Conservation (phyloP, 37 sponge, comb jelly and placozoan genomes). For the Haliclona indistincta region DNA sequence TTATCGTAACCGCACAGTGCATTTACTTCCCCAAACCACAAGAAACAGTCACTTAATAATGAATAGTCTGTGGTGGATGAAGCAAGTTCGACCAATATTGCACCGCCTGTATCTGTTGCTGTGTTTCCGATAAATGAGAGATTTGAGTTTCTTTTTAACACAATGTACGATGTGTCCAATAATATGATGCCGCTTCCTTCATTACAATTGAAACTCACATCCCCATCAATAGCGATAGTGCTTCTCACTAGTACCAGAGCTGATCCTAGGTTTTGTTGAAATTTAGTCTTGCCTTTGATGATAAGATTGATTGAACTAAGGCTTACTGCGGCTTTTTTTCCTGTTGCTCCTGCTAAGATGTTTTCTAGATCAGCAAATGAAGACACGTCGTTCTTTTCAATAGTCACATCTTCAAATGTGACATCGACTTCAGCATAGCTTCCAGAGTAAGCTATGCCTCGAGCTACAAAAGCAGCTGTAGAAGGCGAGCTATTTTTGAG, state of each 20-base stretch:
- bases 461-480: neutral
- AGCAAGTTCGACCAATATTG: neutral
- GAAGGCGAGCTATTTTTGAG: neutral
- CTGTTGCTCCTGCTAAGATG: too few species aligned
- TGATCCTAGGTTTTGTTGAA: neutral
- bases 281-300: neutral
- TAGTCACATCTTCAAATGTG: neutral
- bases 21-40: slow-evolving; percentile 1
- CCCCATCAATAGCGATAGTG: neutral
- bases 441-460: neutral
- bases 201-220: slow-evolving; percentile 8
- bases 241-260: neutral
- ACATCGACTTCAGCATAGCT: neutral
- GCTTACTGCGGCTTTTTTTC: neutral
- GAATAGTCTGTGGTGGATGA: neutral
- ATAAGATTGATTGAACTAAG: slow-evolving; percentile 1
- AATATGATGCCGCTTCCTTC: slow-evolving; percentile 13
- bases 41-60: too few species aligned
- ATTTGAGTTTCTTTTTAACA: neutral
- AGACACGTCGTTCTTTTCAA: neutral
- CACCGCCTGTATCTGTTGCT: slow-evolving; percentile 25
- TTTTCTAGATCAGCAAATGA: too few species aligned
- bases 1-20: neutral
- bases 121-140: slow-evolving; percentile 3
- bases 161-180: neutral